Evolutionary conservation across 2,888 invertebrate genomes (phyloP).

Genomic region (Lissonota sp.): DNA sequence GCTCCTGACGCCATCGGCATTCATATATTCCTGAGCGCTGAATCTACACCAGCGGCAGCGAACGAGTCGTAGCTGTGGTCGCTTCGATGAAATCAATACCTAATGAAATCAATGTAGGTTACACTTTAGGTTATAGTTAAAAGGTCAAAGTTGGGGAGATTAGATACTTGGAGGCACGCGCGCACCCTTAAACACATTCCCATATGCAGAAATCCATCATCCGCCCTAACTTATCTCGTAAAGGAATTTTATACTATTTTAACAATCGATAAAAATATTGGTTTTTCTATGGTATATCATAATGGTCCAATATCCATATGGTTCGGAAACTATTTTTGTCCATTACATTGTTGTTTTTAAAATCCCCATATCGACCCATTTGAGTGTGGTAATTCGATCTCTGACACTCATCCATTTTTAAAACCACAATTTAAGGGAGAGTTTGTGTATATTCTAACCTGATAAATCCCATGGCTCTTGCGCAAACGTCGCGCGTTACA

Average conservation of each 20-base stretch:
- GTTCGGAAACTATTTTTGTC: no score
- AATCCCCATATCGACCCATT: background rate
- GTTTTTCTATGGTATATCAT: no score
- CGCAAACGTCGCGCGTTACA: slow-evolving; percentile 18
- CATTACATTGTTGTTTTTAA: no score
- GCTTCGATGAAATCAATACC: slow-evolving; percentile 76
- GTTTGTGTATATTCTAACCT: background rate
- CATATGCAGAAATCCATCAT: background rate
- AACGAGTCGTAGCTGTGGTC: slow-evolving; percentile 29
- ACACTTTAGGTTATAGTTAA: slow-evolving; percentile 25
- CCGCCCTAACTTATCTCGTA: no score
- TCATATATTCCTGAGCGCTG: slow-evolving; percentile 76
- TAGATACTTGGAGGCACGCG: slow-evolving; percentile 40
- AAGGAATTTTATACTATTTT: no score
- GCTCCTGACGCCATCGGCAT: slow-evolving; percentile 72
- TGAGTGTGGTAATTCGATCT: slow-evolving; percentile 9
- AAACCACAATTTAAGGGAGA: background rate
- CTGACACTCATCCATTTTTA: background rate
- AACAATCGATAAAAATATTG: no score
- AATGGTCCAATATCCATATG: no score
- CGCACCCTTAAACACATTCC: slow-evolving; percentile 1
- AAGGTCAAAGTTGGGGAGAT: slow-evolving; percentile 43
- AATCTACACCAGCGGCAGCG: slow-evolving; percentile 68
- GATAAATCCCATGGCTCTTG: slow-evolving; percentile 26
- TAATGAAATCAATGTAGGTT: slow-evolving; percentile 80